Conservation (phyloP, 64 coral and sea anemone genomes). For the Actinia tenebrosa region DNA sequence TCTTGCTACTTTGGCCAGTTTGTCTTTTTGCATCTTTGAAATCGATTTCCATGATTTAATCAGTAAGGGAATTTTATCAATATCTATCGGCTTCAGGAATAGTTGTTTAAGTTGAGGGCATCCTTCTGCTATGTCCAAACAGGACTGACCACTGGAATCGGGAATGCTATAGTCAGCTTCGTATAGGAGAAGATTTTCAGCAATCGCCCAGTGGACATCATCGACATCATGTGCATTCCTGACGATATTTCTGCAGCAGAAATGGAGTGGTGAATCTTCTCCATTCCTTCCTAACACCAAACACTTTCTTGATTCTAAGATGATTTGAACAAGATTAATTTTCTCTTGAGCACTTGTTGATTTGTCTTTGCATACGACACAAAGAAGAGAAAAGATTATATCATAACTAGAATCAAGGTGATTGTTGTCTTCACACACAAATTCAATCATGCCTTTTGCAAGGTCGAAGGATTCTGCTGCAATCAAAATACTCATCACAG, state of each 20-base stretch:
- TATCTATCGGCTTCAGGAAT: neutral
- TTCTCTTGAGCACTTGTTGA: neutral
- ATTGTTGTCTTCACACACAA: neutral
- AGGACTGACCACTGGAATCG: neutral
- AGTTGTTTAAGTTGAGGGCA: neutral
- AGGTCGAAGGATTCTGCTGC: too few relatives aligned
- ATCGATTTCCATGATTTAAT: constrained; percentile 23
- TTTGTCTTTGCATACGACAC: neutral
- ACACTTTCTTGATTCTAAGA: neutral
- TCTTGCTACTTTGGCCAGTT: constrained; percentile 24
- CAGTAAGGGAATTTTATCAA: constrained; percentile 4
- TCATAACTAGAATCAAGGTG: neutral
- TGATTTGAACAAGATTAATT: neutral
- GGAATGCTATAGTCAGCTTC: neutral
- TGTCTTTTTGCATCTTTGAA: constrained; percentile 18
- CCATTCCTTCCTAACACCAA: neutral
- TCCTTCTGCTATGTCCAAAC: neutral
- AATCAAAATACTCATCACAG: too few relatives aligned
- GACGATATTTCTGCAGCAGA: neutral
- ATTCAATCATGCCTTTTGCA: too few relatives aligned
- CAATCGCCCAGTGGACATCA: neutral
- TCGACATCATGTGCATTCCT: neutral
- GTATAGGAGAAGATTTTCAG: neutral
- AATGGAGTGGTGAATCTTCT: neutral
- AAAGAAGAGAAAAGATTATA: neutral